Base-by-base conservation (phyloP, 2,113 vertebrate species). In the Tenrec ecaudatus region DNA sequence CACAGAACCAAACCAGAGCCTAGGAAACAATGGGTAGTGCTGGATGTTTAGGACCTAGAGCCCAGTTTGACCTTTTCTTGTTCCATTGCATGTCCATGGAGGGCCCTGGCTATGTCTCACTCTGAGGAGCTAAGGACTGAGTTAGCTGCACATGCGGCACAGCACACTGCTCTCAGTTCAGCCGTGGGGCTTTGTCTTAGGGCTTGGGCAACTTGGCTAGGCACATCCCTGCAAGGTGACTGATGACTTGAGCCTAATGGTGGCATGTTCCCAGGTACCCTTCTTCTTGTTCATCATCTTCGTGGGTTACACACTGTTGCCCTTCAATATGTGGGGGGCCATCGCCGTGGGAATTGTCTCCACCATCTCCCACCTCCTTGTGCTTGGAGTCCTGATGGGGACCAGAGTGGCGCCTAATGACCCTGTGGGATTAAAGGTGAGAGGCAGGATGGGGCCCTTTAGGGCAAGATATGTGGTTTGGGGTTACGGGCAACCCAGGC, bases 271-370 rank as follows among this genome's bases (percentile, higher is more conserved):
- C 58, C 96, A 99, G 99, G 99, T 99, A 94, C 99, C 99, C 29
- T 99, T 99, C 97, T 99, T 99, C 97, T 98, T 99, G 78, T 99
- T 99, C 96, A 98, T 99, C 93, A 98, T 99, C 97, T 99, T 99
- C 93, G 99, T 99, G 0, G 98, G 98, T 66, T 99, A 99, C 96
- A 99, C 99, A 22, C 99, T 99, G 98, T 97, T 99, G 91, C 99
- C 99, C 17, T 99, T 99, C 98, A 98, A 98, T 96, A 98, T 98
- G 98, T 96, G 95, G 97, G 98, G 98, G 0, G 99, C 99, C 14
- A 92, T 99, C 33, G 94, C 97, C 12, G 95, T 99, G 87, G 99
- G 99, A 1, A 29, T 98, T 36, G 20, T 99, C 97, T 98, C 99
- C 88, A 99, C 98, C 3, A 33, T 98, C 73, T 99, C 99, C 47